Evolutionary conservation across 2,113 vertebrate species (phyloP), one percentile per base, ranked within the genome.

Genomic region (Oplegnathus fasciatus): DNA sequence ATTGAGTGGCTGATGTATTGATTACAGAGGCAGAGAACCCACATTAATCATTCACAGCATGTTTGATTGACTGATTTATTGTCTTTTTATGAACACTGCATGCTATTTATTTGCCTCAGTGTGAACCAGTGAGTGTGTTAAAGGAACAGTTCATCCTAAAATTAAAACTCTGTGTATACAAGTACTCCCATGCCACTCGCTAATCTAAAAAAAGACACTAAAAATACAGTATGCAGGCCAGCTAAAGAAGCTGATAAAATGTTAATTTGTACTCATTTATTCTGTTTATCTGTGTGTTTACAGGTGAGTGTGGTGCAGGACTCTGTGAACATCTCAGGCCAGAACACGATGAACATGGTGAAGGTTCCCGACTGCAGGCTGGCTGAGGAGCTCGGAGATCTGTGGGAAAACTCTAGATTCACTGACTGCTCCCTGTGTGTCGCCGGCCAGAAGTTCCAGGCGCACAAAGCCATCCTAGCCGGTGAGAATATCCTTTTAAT

Each of bases 231-330:
- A 9, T 50, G 24, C n/a, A 26, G 24, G 26, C 17, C 22, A 71
- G 37, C 9, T 54, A 17, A 54, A 54, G 13, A 37, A 50, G 20
- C 1, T 5, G 1, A 32, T 18, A 61, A 20, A 30, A 71, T 20
- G 24, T 58, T 2, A 40, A 1, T 8, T 44, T 18, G 24, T 18
- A 22, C 20, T 48, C 26, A 32, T 22, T 32, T 15, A 9, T 17
- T 61, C 6, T 32, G 32, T 26, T 0, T 55, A 0, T 71, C 24
- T 83, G 78, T 88, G 60, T 84, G 32, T 82, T 83, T 91, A 81
- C 81, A 97, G 97, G 97, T 98, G 91, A 98, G 97, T 28, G 97
- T 98, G 93, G 97, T 98, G 11, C 97, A 98, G 92, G 98, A 98
- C 93, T 98, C 97, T 0, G 97, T 98, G 77, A 98, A 98, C 82